Conservation (phyloP, 2,797 vertebrate species). For the Squalus acanthias region DNA sequence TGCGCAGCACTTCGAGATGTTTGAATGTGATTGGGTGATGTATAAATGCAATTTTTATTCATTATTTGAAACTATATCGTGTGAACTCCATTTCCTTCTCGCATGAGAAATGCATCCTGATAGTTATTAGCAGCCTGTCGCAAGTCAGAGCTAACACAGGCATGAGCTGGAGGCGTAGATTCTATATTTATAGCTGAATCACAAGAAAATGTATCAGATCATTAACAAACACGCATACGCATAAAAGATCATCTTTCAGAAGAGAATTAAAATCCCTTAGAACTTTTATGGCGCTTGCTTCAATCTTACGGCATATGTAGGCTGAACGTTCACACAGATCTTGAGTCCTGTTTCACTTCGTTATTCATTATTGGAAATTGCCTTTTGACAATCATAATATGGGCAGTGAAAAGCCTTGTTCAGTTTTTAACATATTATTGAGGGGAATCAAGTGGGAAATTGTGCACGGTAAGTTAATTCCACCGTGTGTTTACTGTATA, state of each 20-base stretch:
- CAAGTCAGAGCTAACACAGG: background rate
- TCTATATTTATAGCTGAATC: background rate
- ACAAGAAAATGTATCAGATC: constrained; percentile 10
- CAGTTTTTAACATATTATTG: background rate
- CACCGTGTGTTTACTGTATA: background rate
- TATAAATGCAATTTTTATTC: background rate
- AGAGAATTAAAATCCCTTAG: background rate
- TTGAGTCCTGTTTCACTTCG: background rate
- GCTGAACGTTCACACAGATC: background rate
- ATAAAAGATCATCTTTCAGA: background rate
- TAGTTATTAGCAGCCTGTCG: background rate
- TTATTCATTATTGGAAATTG: background rate
- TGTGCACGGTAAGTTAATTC: background rate
- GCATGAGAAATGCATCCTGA: background rate
- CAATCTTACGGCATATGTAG: background rate
- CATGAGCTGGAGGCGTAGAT: background rate
- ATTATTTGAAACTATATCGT: background rate
- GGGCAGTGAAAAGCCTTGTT: background rate
- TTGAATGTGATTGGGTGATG: background rate
- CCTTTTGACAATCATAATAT: background rate
- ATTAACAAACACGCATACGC: background rate
- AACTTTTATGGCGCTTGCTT: background rate
- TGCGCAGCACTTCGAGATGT: background rate
- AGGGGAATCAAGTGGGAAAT: constrained; percentile 6
- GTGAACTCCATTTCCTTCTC: background rate